phyloP scores from a whole-genome alignment of 2,888 invertebrate genomes.

The Eretmocerus hayati region DNA sequence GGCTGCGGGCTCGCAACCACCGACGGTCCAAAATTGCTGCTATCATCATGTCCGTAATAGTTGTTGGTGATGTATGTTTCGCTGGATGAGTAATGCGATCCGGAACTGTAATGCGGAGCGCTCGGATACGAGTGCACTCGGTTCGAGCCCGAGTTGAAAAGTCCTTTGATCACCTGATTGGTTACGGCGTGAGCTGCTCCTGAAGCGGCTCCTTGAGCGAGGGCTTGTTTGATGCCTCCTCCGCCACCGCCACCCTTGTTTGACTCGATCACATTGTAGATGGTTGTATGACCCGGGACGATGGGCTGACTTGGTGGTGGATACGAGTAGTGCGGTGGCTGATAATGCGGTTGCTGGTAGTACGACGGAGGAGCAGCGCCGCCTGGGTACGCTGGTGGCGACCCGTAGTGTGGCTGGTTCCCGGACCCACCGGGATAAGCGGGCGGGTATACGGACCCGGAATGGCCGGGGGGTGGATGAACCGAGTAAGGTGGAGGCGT shows the following conservation, averaged over 20 bases:
- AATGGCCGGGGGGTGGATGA: too few species aligned
- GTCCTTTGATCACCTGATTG: conserved; percentile 10
- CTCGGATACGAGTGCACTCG: conserved; percentile 11
- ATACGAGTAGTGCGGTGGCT: background rate
- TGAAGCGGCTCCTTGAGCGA: conserved; percentile 6
- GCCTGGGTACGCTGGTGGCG: background rate
- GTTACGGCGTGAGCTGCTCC: conserved; percentile 13
- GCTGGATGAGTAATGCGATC: too few species aligned
- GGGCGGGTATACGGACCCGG: too few species aligned
- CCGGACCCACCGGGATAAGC: too few species aligned
- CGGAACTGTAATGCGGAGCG: too few species aligned
- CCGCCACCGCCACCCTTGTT: background rate
- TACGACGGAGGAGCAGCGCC: background rate
- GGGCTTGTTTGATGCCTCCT: conserved; percentile 5
- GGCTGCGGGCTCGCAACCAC: background rate
- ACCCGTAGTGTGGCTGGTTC: background rate
- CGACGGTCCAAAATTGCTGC: too few species aligned
- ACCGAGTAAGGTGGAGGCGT: too few species aligned
- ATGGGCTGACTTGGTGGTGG: background rate
- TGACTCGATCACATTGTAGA: background rate
- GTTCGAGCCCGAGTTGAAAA: conserved; percentile 8
- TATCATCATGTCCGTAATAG: conserved; percentile 2
- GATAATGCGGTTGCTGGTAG: background rate
- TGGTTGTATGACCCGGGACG: conserved; percentile 4
- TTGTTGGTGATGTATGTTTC: conserved; percentile 12